phyloP scores from a whole-genome alignment of 2,113 vertebrate species.

The Odocoileus virginianus region DNA sequence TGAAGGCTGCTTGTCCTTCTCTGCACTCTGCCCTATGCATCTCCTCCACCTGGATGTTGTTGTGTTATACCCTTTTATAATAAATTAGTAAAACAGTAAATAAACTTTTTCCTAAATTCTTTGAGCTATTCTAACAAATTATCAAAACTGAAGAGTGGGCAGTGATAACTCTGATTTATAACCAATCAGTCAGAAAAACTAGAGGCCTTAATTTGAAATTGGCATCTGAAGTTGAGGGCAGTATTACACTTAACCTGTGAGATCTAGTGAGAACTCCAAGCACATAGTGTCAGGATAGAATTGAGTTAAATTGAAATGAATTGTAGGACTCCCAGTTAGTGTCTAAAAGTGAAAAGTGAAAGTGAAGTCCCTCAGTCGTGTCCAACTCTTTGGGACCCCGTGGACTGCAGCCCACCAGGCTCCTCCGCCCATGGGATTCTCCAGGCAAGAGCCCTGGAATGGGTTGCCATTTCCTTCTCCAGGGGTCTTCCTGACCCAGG shows the following conservation, averaged over 20 bases:
- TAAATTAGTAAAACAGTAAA: background rate
- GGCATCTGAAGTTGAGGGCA: background rate
- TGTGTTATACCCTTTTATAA: background rate
- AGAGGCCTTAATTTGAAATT: background rate
- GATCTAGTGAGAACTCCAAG: background rate
- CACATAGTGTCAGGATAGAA: background rate
- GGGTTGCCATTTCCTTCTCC: too few relatives aligned
- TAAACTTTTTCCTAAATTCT: background rate
- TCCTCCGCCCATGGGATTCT: too few relatives aligned
- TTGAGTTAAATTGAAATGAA: background rate
- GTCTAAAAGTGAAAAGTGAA: too few relatives aligned
- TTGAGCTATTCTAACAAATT: background rate
- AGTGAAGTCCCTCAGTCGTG: too few relatives aligned
- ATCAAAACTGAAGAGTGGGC: background rate
- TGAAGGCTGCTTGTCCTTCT: background rate
- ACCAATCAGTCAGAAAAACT: background rate
- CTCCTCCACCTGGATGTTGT: background rate
- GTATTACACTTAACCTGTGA: background rate
- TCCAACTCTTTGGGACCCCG: too few relatives aligned
- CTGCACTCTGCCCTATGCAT: background rate
- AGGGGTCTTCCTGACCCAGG: too few relatives aligned
- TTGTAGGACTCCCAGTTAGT: background rate
- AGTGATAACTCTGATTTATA: background rate
- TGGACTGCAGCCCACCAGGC: too few relatives aligned
- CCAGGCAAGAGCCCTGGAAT: too few relatives aligned